Evolutionary conservation across 2,797 vertebrate genomes (phyloP).

Genomic region (Pteronotus mesoamericanus): DNA sequence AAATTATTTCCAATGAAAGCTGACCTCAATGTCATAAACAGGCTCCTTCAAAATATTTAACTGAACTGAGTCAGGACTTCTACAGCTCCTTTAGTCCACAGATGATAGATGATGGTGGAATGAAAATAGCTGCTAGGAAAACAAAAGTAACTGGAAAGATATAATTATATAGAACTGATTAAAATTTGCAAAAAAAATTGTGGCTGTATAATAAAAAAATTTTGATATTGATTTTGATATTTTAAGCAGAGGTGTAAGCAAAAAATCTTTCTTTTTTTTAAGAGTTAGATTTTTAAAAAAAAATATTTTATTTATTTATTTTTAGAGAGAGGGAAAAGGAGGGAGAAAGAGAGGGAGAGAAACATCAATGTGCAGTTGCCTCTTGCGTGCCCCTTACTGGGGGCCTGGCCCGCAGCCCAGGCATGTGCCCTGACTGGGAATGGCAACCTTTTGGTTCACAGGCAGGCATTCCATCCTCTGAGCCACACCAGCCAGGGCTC

Average conservation of each 20-base stretch:
- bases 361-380: too few relatives aligned
- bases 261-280: too few relatives aligned
- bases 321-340: too few relatives aligned
- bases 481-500: too few relatives aligned
- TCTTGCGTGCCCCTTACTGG: too few relatives aligned
- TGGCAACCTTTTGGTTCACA: too few relatives aligned
- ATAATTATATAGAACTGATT: neutral
- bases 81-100: neutral
- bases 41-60: neutral
- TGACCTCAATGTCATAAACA: neutral
- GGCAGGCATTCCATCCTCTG: too few relatives aligned
- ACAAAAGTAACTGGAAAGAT: neutral
- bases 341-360: too few relatives aligned
- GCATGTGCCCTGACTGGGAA: too few relatives aligned
- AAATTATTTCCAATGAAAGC: neutral
- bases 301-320: too few relatives aligned
- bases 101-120: neutral
- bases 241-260: neutral
- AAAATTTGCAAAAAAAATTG: neutral
- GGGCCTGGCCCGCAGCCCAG: too few relatives aligned
- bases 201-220: neutral
- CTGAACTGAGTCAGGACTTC: neutral
- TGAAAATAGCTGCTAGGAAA: neutral
- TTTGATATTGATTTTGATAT: neutral
- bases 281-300: too few relatives aligned